Base-by-base conservation (phyloP, 2,113 vertebrate species). In the Periophthalmodon schlosseri region DNA sequence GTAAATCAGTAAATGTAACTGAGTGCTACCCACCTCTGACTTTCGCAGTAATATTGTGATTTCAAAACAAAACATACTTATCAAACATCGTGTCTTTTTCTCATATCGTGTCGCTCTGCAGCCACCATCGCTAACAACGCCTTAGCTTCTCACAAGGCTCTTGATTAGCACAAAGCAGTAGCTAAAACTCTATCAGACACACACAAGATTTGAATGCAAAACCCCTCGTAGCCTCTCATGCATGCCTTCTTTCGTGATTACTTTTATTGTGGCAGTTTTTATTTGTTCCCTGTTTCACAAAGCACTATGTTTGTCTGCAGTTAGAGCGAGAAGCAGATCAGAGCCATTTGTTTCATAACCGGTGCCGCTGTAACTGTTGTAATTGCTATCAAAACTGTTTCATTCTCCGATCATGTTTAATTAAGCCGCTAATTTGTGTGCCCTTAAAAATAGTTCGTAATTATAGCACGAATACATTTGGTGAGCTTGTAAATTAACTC, bases 161-260 rank as follows among this genome's bases (percentile, higher is more conserved):
- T 91, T 91, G 89, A 91, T 93, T 87, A 92, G 86, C 88, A 89
- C 91, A 91, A 74, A 91, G 87, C 73, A 85, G 74, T 83, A 91
- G 88, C 91, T 91, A 89, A 91, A 88, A 86, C 79, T 75, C 76
- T 83, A 73, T 65, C 46, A 82, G 78, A 78, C 79, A 81, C 76
- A 78, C 78, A 73, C 57, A 15, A 34, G 85, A 85, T 91, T 91
- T 88, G 79, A 84, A 87, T 91, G 85, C 82, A 74, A 87, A 92
- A 82, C 86, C 76, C 86, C 54, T 77, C 49, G 36, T 14, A 74
- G 70, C 78, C 87, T 82, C 85, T 88, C 80, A 79, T 82, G 82
- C 77, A 54, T 79, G 83, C 36, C 72, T 77, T 71, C 75, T 63
- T 80, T 18, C 49, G 1, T 72, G 54, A 83, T 65, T 77, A 24